A percentile compares a stretch with the other conserved stretches of the same genome.
Evolutionary conservation across 2,113 vertebrate genomes (phyloP).

Genomic region (Pluvialis apricaria): DNA sequence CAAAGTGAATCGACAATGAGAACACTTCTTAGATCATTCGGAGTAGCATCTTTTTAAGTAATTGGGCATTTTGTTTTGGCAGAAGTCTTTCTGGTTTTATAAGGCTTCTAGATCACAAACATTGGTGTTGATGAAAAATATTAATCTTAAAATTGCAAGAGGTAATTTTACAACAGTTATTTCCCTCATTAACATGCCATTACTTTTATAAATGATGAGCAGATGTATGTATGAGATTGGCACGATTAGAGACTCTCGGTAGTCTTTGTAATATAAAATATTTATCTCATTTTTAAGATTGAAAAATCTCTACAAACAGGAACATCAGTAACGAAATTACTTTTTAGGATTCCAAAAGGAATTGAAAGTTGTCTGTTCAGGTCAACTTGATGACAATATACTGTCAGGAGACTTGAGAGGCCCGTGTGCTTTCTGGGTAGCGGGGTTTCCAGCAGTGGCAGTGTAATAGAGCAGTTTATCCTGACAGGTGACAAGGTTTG

Average conservation of each 20-base stretch:
- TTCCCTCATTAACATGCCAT: background rate
- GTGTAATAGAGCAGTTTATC: slow-evolving; percentile 1
- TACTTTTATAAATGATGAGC: background rate
- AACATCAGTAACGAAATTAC: background rate
- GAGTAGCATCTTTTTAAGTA: background rate
- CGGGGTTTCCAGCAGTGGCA: background rate
- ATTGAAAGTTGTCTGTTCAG: background rate
- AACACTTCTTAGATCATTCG: background rate
- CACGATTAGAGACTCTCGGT: background rate
- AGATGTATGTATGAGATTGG: background rate
- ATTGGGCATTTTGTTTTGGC: background rate
- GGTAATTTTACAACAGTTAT: background rate
- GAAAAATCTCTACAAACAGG: background rate
- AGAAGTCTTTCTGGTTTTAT: background rate
- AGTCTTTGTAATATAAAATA: background rate
- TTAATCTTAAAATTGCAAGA: background rate
- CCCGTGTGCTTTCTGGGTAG: background rate
- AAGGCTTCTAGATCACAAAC: background rate
- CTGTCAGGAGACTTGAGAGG: background rate
- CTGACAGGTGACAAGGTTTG: slow-evolving; percentile 15
- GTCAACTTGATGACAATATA: background rate
- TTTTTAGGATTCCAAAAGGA: background rate
- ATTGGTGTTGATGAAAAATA: background rate
- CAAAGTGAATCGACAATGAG: background rate
- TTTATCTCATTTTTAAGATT: background rate